Evolutionary conservation across 2,888 invertebrate genomes (phyloP).

Genomic region (Neoascia interrupta): DNA sequence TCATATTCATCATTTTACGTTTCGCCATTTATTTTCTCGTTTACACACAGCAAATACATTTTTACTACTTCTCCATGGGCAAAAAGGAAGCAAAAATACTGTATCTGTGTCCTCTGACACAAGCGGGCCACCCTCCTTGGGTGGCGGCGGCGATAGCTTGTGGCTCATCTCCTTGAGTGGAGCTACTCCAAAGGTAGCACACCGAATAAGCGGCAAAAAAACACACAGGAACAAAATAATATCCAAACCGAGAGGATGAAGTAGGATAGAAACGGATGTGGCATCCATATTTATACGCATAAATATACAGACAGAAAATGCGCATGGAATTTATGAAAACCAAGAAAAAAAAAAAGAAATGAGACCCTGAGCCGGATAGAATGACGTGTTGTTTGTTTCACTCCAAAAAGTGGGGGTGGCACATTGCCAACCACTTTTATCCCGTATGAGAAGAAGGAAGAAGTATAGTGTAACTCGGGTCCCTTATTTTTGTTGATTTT

Average conservation of each 20-base stretch:
- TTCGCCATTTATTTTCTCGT: conserved; percentile 47
- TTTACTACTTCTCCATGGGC: conserved; percentile 9
- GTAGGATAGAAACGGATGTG: conserved; percentile 38
- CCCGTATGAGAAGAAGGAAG: neutral
- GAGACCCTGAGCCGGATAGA: conserved; percentile 8
- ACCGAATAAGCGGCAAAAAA: conserved; percentile 1
- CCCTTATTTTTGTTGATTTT: no score
- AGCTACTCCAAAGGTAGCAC: neutral
- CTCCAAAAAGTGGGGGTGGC: conserved; percentile 13
- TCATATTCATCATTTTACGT: conserved; percentile 34
- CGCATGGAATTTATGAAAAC: conserved; percentile 44
- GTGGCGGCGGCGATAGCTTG: neutral
- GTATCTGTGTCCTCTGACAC: no score
- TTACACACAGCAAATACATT: conserved; percentile 12
- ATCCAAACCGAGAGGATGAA: neutral
- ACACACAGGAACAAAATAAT: neutral
- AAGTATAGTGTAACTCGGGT: conserved; percentile 17
- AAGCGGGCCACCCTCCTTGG: neutral
- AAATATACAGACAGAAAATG: conserved; percentile 38
- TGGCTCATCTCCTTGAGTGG: neutral
- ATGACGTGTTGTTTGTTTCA: conserved; percentile 51
- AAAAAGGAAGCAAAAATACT: no score
- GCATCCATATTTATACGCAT: conserved; percentile 53
- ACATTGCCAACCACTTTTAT: neutral
- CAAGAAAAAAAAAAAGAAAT: neutral